Conservation (phyloP, 2,797 vertebrate species). For the Eurystomus glaucurus region DNA sequence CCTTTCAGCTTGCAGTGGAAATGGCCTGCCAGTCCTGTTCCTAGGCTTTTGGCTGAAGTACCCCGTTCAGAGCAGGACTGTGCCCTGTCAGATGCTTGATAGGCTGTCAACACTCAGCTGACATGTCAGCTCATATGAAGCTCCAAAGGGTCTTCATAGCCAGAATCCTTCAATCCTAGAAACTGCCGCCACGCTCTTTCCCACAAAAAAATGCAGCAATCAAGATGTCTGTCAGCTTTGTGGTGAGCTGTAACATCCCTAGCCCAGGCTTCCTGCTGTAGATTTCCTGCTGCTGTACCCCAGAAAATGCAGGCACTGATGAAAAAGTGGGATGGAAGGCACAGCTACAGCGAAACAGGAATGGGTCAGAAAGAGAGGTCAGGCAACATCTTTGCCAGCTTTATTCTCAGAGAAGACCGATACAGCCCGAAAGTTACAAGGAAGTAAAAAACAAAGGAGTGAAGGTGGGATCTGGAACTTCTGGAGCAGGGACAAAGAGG, state of each 20-base stretch:
- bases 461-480: background rate
- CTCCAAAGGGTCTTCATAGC: constrained; percentile 44
- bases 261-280: constrained; percentile 35
- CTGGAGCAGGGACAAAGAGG: background rate
- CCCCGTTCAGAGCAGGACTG: background rate
- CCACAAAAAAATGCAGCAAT: background rate
- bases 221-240: constrained; percentile 30
- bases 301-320: background rate
- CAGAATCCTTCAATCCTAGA: constrained; percentile 60
- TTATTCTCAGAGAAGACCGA: background rate
- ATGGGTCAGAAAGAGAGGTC: background rate
- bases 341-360: constrained; percentile 24
- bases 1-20: constrained; percentile 29
- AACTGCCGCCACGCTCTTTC: background rate
- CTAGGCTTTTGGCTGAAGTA: constrained; percentile 56
- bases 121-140: constrained; percentile 18
- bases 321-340: background rate
- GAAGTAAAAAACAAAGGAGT: background rate
- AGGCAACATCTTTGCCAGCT: background rate
- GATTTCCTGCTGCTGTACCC: constrained; percentile 5
- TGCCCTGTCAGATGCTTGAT: constrained; percentile 61
- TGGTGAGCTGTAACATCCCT: constrained; percentile 23
- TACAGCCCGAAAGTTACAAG: background rate
- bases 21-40: constrained; percentile 49
- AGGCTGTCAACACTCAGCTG: constrained; percentile 64